A percentile compares a stretch with the other conserved stretches of the same genome.
These are phyloP conservation scores for Shinisaurus crocodilurus DNA, from an alignment of 2,113 vertebrate genomes.

Conservation along the genomic window DNA sequence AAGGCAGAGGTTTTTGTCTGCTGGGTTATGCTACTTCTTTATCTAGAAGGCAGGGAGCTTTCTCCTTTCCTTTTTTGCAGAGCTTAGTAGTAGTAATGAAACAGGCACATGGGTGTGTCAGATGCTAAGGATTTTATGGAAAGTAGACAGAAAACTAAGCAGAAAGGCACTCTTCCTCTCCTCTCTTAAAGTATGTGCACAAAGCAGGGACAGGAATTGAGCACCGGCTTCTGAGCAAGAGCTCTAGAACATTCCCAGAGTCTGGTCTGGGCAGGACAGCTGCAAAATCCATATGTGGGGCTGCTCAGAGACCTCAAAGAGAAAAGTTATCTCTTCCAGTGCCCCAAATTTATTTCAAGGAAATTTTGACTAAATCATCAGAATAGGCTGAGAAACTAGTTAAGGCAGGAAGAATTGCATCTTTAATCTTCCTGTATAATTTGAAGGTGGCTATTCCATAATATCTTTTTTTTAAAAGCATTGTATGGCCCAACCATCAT, in stretches of 20 bases:
- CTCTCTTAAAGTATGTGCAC: neutral
- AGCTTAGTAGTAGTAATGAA: neutral
- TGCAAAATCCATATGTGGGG: neutral
- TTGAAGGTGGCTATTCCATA: neutral
- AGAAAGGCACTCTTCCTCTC: neutral
- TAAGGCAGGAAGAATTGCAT: neutral
- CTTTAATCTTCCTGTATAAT: neutral
- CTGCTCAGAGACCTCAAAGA: neutral
- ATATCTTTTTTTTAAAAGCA: constrained; percentile 26
- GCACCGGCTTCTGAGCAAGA: neutral
- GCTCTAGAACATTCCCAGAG: neutral
- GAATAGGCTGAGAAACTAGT: neutral
- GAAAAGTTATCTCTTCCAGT: neutral
- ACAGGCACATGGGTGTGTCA: neutral
- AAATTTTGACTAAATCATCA: neutral
- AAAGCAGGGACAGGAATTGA: neutral
- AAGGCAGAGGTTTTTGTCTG: neutral
- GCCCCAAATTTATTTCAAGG: neutral
- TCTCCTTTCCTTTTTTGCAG: neutral
- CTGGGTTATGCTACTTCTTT: neutral
- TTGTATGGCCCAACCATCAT: neutral
- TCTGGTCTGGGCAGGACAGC: neutral
- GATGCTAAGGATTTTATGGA: neutral
- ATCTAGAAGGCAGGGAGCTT: neutral
- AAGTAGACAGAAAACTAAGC: neutral